Evolutionary conservation across 1,140 invertebrate genomes (phyloP).

Genomic region (Drosophila watanabei): DNA sequence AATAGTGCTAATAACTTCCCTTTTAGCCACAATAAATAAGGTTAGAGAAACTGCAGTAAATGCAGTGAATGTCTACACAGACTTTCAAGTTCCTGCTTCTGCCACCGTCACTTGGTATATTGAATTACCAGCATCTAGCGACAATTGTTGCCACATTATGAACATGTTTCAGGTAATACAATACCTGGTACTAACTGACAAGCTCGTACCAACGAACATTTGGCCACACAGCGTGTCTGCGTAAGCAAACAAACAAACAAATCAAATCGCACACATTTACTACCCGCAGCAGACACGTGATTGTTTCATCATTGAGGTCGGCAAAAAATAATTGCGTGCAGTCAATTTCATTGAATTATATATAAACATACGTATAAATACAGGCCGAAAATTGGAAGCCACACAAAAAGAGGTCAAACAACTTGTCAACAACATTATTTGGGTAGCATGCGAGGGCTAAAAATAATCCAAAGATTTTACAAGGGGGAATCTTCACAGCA

Average conservation of each 20-base stretch:
- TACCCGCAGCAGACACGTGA: conserved; percentile 38
- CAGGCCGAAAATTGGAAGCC: conserved; percentile 2
- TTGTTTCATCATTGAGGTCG: conserved; percentile 52
- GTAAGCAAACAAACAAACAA: conserved; percentile 42
- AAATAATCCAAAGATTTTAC: conserved; percentile 11
- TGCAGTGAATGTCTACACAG: neutral
- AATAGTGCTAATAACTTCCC: too few species aligned
- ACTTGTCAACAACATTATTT: conserved; percentile 28
- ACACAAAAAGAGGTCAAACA: conserved; percentile 44
- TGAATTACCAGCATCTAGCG: conserved; percentile 37
- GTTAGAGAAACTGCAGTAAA: conserved; percentile 11
- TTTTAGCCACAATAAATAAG: neutral
- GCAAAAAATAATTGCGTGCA: conserved; percentile 51
- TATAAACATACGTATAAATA: neutral
- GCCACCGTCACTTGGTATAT: conserved; percentile 27
- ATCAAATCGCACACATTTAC: conserved; percentile 33
- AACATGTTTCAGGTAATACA: conserved; percentile 55
- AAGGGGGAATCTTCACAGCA: neutral
- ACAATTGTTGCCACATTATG: conserved; percentile 37
- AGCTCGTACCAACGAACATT: conserved; percentile 10
- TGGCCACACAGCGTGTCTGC: conserved; percentile 36
- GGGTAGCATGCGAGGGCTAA: neutral
- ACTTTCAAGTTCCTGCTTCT: conserved; percentile 15
- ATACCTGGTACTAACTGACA: conserved; percentile 23
- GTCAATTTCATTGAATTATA: conserved; percentile 51